Evolutionary conservation across 1,140 invertebrate species (phyloP), one percentile per base, ranked within the genome.

Genomic region (Rhagoletis zephyria): DNA sequence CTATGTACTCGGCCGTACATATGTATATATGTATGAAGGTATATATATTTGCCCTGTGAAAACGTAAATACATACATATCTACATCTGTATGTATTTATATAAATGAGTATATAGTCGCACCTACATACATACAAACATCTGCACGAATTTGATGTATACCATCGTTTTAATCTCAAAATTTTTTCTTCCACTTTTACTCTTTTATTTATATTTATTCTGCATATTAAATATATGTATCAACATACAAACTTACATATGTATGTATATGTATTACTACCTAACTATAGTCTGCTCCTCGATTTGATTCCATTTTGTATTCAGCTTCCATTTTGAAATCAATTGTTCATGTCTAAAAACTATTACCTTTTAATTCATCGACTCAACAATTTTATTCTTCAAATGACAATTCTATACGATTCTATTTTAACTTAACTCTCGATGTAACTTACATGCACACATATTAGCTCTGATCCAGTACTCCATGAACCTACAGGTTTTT

Each of bases 111-210:
- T 30, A 30, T 30, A 30, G 30, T 30, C 30, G 30, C 30, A 30
- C 30, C 30, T 56, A 56, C 7, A 2, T 81, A 81, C 6, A 19
- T 81, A 81, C 16, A 56, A 81, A 30, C 48, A 59, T 81, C 56
- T 81, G 74, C 74, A 81, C 74, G 48, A 81, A 81, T 81, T 81
- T 56, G 16, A 48, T 56, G 74, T 81, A 81, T 10, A 81, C 74
- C 74, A 59, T 19, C 74, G 48, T 81, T 81, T 67, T 81, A 81
- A 81, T 81, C 74, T 81, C 74, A 48, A 81, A 45, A 59, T 56
- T 81, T 30, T 81, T 81, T 81, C 74, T 59, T 81, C 9, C 30
- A 81, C 74, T 81, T 81, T 81, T 81, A 81, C 74, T 56, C 48
- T 81, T 81, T 30, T 56, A 16, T 81, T 81, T 56, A 81, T 81